Evolutionary conservation across 2,797 vertebrate genomes (phyloP).

Genomic region (Sphenodon punctatus): DNA sequence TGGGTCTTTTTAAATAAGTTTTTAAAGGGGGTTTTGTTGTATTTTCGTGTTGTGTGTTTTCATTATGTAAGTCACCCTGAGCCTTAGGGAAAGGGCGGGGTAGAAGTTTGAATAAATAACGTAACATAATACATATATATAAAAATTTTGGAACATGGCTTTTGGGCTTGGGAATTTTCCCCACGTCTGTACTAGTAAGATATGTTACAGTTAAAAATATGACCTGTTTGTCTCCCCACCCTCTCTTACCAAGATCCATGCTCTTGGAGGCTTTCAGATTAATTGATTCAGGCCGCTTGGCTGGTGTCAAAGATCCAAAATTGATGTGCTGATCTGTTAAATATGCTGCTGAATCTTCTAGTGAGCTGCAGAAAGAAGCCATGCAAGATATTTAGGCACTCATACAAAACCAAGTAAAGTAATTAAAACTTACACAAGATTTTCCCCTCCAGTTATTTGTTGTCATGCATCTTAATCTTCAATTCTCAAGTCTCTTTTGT

Average conservation of each 20-base stretch:
- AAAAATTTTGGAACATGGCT: too few relatives aligned
- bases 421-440: slow-evolving; percentile 26
- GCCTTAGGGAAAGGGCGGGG: too few relatives aligned
- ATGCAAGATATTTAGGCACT: slow-evolving; percentile 24
- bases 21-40: too few relatives aligned
- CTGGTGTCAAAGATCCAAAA: slow-evolving; percentile 73
- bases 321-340: slow-evolving; percentile 74
- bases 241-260: slow-evolving; percentile 94
- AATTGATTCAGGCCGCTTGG: slow-evolving; percentile 80
- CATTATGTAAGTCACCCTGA: too few relatives aligned
- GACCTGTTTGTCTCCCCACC: slow-evolving; percentile 38
- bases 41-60: too few relatives aligned
- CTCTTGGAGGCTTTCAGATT: slow-evolving; percentile 94
- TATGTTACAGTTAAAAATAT: slow-evolving; percentile 20
- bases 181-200: too few relatives aligned
- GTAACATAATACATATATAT: too few relatives aligned
- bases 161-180: too few relatives aligned
- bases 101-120: too few relatives aligned
- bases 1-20: too few relatives aligned
- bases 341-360: slow-evolving; percentile 66
- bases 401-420: slow-evolving; percentile 44
- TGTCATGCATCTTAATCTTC: slow-evolving; percentile 34
- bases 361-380: slow-evolving; percentile 62
- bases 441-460: neutral
- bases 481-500: slow-evolving; percentile 36